Evolutionary conservation across 2,797 vertebrate genomes (phyloP).

Genomic region (Melopsittacus undulatus): DNA sequence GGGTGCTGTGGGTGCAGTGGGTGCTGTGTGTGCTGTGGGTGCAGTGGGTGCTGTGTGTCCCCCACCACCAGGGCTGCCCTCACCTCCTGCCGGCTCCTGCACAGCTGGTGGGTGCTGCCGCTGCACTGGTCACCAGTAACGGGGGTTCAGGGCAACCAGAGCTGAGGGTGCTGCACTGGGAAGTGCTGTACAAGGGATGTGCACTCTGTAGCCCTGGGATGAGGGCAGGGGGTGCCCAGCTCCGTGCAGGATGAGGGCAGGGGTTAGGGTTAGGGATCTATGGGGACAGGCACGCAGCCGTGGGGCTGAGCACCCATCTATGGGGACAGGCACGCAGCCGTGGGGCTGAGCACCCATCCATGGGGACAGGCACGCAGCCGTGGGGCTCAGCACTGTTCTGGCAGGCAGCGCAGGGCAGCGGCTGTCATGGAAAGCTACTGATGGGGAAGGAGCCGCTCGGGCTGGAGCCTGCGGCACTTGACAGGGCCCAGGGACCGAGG

Average conservation of each 20-base stretch:
- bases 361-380: too few relatives aligned
- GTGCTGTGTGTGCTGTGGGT: too few relatives aligned
- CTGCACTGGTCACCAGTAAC: background rate
- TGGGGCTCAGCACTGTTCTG: background rate
- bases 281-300: too few relatives aligned
- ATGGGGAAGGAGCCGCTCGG: background rate
- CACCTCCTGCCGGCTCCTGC: background rate
- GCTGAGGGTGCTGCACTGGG: background rate
- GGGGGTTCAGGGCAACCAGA: background rate
- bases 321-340: too few relatives aligned
- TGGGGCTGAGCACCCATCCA: background rate
- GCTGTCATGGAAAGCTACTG: background rate
- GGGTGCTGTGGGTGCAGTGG: too few relatives aligned
- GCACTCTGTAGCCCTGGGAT: background rate
- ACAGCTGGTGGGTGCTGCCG: background rate
- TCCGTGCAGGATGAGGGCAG: background rate
- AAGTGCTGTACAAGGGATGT: background rate
- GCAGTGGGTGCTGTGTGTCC: background rate
- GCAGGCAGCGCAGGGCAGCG: background rate
- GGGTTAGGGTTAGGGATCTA: too few relatives aligned
- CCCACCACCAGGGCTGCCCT: background rate
- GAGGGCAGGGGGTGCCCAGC: accelerated
- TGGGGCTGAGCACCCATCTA: too few relatives aligned
- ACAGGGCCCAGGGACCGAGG: background rate
- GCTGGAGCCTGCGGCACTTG: background rate